phyloP scores from a whole-genome alignment of 2,797 vertebrate genomes.

The Macropus fuliginosus region DNA sequence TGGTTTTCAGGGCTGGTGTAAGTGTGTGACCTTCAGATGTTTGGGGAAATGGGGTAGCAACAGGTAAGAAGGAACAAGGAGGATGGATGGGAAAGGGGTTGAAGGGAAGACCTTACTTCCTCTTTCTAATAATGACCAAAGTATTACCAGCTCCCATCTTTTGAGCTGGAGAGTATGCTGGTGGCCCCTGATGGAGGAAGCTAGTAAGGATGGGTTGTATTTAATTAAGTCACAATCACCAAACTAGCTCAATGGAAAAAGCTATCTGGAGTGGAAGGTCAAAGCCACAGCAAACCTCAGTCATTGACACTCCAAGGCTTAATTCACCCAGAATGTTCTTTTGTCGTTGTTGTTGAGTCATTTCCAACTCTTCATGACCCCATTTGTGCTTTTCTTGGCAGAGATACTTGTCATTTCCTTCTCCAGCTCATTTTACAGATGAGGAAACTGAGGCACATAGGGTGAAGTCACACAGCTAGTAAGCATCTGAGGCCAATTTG shows the following conservation, averaged over 20 bases:
- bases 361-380: background rate
- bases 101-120: background rate
- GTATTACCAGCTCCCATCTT: background rate
- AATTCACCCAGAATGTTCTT: background rate
- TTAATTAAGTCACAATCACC: background rate
- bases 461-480: background rate
- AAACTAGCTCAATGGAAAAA: background rate
- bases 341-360: background rate
- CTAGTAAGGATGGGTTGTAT: background rate
- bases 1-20: conserved; percentile 59
- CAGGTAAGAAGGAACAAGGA: too few species aligned
- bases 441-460: background rate
- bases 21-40: background rate
- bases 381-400: too few species aligned
- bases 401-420: background rate
- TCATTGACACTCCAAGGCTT: background rate
- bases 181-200: background rate
- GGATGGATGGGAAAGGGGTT: background rate
- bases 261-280: background rate
- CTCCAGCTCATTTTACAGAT: background rate
- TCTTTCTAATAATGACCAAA: background rate
- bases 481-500: background rate
- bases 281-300: background rate
- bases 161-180: background rate
- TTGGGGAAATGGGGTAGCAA: background rate